Evolutionary conservation across 1,140 invertebrate species (phyloP), one percentile per base, ranked within the genome.

Genomic region (Littorina saxatilis): DNA sequence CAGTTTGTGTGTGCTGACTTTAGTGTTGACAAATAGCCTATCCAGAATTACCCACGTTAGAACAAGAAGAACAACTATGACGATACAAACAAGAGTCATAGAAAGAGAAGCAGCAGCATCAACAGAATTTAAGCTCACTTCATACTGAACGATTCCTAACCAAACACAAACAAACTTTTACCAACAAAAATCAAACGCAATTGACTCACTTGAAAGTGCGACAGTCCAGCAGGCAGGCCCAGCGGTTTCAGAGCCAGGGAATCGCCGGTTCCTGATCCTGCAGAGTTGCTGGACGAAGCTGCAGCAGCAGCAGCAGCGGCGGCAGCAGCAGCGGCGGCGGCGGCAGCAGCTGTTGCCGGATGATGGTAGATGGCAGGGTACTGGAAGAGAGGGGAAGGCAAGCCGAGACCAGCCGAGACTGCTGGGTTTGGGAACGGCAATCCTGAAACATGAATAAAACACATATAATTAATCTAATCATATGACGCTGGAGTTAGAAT

Each of bases 281-380:
- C 20, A 4, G 76, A 43, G n/a, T 58, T 43, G 23, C 40, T 4
- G 15, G 13, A 35, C 37, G 15, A n/a, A n/a, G 13, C 23, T 3
- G 66, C 11, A 13, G 66, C 66, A 37, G 66, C 74, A 37, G 74
- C 74, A 11, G 74, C 74, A 47, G 82, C 78, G 3, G 83, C 70
- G 23, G 82, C 70, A 20, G 79, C 76, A 13, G 78, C 35, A 23
- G 75, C 82, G 13, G 83, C 55, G n/a, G 80, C 77, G 27, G 81
- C 81, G 0, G 74, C 74, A 4, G 74, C 74, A n/a, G 74, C 55
- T 17, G 74, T 58, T 72, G 68, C 20, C 68, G 81, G 66, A 82
- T 79, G 35, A 81, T 74, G 32, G 85, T 83, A 43, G 79, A 82
- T 61, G n/a, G 43, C 79, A 0, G 89, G 87, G 77, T 89, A 89